Conservation (phyloP, 2,888 invertebrate species). For the Noctua fimbriata region DNA sequence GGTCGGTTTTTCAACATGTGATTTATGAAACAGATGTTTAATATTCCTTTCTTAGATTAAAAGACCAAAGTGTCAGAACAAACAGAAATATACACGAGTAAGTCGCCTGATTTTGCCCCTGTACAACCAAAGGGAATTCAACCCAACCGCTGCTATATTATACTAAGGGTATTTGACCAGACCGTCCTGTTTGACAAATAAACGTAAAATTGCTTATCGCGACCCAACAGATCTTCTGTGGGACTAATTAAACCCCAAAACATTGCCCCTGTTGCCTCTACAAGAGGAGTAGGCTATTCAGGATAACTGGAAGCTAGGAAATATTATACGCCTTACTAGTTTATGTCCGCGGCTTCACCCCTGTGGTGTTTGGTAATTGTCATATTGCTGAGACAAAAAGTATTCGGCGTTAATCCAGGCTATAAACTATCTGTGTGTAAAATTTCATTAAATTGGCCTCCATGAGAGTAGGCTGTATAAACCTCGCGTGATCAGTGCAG, state of each 20-base stretch:
- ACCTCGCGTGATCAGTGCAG: too few relatives aligned
- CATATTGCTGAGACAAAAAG: too few relatives aligned
- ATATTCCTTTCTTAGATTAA: background rate
- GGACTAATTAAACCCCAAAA: constrained; percentile 61
- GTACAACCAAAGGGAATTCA: constrained; percentile 36
- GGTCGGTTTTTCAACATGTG: too few relatives aligned
- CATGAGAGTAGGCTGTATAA: too few relatives aligned
- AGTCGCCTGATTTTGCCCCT: constrained; percentile 8
- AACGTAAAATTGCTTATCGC: constrained; percentile 66
- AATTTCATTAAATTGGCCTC: too few relatives aligned
- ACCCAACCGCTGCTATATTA: constrained; percentile 41
- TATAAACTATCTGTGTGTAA: too few relatives aligned
- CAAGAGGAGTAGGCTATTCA: constrained; percentile 26
- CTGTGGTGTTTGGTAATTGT: background rate
- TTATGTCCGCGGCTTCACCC: background rate
- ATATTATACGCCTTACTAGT: background rate
- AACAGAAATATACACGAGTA: constrained; percentile 27
- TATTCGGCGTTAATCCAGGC: too few relatives aligned
- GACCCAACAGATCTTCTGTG: constrained; percentile 59
- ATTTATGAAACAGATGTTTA: background rate
- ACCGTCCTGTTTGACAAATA: constrained; percentile 60
- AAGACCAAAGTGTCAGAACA: background rate
- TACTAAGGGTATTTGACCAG: constrained; percentile 51
- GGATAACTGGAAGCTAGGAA: constrained; percentile 24
- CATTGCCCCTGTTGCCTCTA: constrained; percentile 31